These are phyloP conservation scores for Melieria picta DNA, from an alignment of 2,888 invertebrate species.

Conservation along the genomic window DNA sequence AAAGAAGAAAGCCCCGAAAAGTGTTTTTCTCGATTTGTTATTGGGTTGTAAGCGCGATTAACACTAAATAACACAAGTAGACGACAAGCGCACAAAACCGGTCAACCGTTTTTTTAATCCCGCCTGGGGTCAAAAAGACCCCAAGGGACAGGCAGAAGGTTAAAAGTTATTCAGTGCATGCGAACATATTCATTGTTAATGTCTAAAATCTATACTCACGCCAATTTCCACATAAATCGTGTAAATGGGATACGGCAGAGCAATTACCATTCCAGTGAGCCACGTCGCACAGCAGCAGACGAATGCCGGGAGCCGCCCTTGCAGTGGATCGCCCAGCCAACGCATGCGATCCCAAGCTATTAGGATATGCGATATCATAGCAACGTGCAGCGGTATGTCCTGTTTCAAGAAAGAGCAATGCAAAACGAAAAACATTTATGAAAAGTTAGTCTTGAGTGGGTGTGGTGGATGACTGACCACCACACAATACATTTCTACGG, in stretches of 20 bases:
- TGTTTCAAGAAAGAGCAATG: slow-evolving; percentile 55
- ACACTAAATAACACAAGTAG: no score
- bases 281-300: slow-evolving; percentile 77
- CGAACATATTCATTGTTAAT: neutral
- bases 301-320: slow-evolving; percentile 73
- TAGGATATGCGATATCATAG: slow-evolving; percentile 75
- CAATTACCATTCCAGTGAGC: slow-evolving; percentile 77
- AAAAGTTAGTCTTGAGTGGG: neutral
- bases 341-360: slow-evolving; percentile 77
- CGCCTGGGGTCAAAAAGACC: no score
- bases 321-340: slow-evolving; percentile 73
- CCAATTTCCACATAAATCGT: slow-evolving; percentile 77
- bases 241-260: slow-evolving; percentile 78
- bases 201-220: slow-evolving; percentile 66
- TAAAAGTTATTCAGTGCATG: neutral
- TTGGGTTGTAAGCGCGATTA: no score
- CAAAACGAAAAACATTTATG: neutral
- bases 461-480: neutral
- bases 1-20: no score
- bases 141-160: no score
- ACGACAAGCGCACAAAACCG: no score
- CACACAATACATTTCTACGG: neutral
- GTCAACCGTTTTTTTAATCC: no score
- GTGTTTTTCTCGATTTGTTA: no score
- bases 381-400: slow-evolving; percentile 77